Evolutionary conservation across 2,888 invertebrate genomes (phyloP), one percentile per base, ranked within the genome.

Genomic region (Sinohyriopsis cumingii): DNA sequence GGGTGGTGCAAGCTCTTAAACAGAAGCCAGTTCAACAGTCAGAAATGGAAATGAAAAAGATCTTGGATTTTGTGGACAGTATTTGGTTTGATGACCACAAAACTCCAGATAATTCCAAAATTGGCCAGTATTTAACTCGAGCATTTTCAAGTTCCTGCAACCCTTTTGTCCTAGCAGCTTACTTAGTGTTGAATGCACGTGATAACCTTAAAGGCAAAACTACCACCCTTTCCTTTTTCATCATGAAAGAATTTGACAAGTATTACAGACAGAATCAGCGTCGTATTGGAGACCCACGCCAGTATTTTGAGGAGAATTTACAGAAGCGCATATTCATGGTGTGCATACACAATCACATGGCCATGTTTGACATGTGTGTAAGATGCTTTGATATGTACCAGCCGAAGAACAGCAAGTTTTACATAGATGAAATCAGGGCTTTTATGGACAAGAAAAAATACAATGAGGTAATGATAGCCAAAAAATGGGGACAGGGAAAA

Each of bases 161-260:
- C 70, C 81, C 83, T 19, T 83, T 72, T 66, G 62, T 67, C 1
- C 68, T 78, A 55, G 74, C 76, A 6, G 56, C 75, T 19, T 79
- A 72, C 68, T 59, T 84, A 7, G 67, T 83, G 6, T 76, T 80
- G 19, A 70, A 77, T 3, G 74, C 73, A 22, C 69, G 67, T 53
- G 82, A 83, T 63, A 76, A 70, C 12, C 74, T 78, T 59, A 71
- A 71, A 3, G 78, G 76, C 7, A 84, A 84, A 68, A 80, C 81
- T 7, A 73, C 80, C 7, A 80, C 85, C 1, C 69, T 84, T 54
- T 70, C 84, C 5, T 82, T 69, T 67, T 67, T 67, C 12, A 72
- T 84, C n/a, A 71, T 84, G 70, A 79, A 80, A 73, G 82, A 84
- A 66, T 84, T 83, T 76, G 77, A 79, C 24, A 74, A 78, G 63